These are phyloP conservation scores for Aphidius colemani DNA, from an alignment of 2,888 invertebrate species.

Conservation along the genomic window DNA sequence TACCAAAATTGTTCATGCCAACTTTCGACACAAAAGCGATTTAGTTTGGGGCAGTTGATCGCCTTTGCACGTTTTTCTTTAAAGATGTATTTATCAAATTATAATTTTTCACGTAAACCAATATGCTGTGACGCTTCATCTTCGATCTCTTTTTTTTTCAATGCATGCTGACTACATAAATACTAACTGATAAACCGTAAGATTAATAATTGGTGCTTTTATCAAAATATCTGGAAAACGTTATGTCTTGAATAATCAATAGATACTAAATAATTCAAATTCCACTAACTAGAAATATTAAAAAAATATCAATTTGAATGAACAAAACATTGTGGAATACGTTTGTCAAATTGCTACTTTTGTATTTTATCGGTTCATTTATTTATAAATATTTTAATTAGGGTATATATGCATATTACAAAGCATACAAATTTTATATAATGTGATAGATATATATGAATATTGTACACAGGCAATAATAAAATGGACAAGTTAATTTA, in stretches of 20 bases:
- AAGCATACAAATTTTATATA: no score
- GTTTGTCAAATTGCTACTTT: no score
- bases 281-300: no score
- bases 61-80: slow-evolving; percentile 18
- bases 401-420: no score
- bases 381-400: not conserved
- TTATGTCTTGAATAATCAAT: slow-evolving; percentile 39
- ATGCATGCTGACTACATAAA: slow-evolving; percentile 22
- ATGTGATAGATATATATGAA: not conserved
- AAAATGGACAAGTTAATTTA: slow-evolving; percentile 2
- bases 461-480: not conserved
- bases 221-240: slow-evolving; percentile 31
- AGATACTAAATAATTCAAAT: slow-evolving; percentile 27
- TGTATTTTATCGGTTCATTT: not conserved
- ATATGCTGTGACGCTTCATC: slow-evolving; percentile 22
- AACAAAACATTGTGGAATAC: no score
- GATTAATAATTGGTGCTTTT: slow-evolving; percentile 45
- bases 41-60: slow-evolving; percentile 8
- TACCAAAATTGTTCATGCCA: slow-evolving; percentile 20
- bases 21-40: slow-evolving; percentile 20
- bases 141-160: slow-evolving; percentile 8
- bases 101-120: slow-evolving; percentile 25
- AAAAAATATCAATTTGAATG: no score
- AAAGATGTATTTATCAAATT: slow-evolving; percentile 25
- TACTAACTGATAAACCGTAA: slow-evolving; percentile 34